phyloP scores from a whole-genome alignment of 1,140 invertebrate genomes.

The Brachionus plicatilis region DNA sequence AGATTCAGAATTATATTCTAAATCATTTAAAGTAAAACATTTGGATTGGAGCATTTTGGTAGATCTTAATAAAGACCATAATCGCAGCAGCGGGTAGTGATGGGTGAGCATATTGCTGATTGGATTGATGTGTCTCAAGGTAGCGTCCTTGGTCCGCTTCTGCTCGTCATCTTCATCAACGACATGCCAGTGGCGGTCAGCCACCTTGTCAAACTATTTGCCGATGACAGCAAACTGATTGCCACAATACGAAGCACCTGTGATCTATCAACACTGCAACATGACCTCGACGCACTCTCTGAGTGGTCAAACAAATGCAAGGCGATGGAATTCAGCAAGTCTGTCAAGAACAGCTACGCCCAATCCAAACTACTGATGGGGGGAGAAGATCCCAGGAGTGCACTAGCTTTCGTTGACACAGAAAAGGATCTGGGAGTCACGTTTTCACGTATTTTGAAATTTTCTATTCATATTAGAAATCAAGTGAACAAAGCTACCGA shows the following conservation, averaged over 20 bases:
- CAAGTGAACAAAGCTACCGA: background rate
- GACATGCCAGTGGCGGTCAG: background rate
- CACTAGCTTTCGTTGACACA: too few relatives aligned
- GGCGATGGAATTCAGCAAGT: background rate
- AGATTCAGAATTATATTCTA: background rate
- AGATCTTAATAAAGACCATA: too few relatives aligned
- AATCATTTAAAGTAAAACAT: too few relatives aligned
- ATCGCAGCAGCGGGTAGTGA: background rate
- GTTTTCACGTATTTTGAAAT: too few relatives aligned
- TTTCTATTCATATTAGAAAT: background rate
- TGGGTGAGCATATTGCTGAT: background rate
- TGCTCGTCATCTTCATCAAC: slow-evolving; percentile 31
- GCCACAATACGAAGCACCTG: background rate
- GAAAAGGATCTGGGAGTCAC: too few relatives aligned
- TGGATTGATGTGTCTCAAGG: background rate
- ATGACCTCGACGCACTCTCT: background rate
- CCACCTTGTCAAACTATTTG: too few relatives aligned
- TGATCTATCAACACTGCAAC: background rate
- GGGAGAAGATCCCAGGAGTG: background rate
- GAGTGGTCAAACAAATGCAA: background rate
- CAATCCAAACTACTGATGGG: background rate
- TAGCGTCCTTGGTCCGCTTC: background rate
- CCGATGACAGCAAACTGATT: too few relatives aligned
- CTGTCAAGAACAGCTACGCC: background rate
- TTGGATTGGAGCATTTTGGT: too few relatives aligned